A percentile compares a stretch with the other conserved stretches of the same genome.
Conservation (phyloP, 1,140 invertebrate species). For the Monomorium pharaonis region DNA sequence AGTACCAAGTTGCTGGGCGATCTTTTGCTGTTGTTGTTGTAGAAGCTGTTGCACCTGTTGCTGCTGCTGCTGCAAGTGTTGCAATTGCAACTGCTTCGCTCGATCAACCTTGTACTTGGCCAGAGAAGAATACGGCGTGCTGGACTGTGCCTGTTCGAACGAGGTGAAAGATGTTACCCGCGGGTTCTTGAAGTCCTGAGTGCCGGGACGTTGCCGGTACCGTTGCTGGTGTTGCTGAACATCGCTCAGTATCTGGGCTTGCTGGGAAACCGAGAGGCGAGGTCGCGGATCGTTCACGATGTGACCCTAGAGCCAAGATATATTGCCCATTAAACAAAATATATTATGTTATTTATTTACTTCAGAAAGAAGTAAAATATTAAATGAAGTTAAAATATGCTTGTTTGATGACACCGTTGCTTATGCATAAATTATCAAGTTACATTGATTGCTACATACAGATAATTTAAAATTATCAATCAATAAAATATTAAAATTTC, state of each 20-base stretch:
- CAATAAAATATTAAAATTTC: not conserved
- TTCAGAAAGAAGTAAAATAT: not conserved
- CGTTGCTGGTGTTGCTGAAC: constrained; percentile 87
- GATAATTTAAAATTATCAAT: no score
- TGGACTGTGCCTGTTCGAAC: constrained; percentile 30
- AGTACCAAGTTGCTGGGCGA: constrained; percentile 71
- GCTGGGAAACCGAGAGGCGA: constrained; percentile 86
- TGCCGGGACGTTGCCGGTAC: constrained; percentile 53
- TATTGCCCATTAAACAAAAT: not conserved
- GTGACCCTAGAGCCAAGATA: constrained; percentile 67
- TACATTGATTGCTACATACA: no score
- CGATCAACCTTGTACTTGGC: constrained; percentile 81
- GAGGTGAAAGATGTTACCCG: constrained; percentile 12
- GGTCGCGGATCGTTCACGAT: constrained; percentile 76
- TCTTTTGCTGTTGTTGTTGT: constrained; percentile 83
- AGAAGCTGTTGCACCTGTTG: constrained; percentile 79
- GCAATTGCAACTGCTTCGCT: constrained; percentile 80
- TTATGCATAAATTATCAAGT: no score
- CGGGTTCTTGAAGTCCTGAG: constrained; percentile 72
- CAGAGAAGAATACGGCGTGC: constrained; percentile 73
- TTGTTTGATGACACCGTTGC: no score
- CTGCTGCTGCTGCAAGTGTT: constrained; percentile 76
- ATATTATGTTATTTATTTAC: no score
- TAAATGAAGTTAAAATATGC: not conserved
- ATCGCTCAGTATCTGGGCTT: constrained; percentile 88